These are phyloP conservation scores for Bimastos eiseni DNA, from an alignment of 2,888 invertebrate species.

Conservation along the genomic window DNA sequence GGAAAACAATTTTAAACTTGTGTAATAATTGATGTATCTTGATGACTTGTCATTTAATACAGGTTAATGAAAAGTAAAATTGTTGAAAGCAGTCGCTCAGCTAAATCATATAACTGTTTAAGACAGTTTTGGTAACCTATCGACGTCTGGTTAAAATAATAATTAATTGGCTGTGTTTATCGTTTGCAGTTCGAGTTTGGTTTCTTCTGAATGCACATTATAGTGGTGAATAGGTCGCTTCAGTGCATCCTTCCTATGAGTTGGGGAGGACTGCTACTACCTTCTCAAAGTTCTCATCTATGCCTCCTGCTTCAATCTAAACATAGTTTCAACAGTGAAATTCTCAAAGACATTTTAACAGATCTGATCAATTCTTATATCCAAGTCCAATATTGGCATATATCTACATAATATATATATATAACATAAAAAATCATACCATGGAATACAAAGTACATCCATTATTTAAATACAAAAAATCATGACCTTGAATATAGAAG, in stretches of 20 bases:
- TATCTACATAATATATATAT: too few species aligned
- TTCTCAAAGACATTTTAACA: neutral
- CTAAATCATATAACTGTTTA: neutral
- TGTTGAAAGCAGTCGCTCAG: constrained; percentile 13
- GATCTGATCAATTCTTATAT: neutral
- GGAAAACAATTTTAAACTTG: neutral
- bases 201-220: neutral
- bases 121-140: neutral
- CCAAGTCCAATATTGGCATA: neutral
- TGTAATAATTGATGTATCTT: neutral
- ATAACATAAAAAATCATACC: too few species aligned
- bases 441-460: too few species aligned
- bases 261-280: constrained; percentile 44
- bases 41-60: neutral
- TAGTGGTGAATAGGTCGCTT: neutral
- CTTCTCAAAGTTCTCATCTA: constrained; percentile 78
- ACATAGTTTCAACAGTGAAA: neutral
- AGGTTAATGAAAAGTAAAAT: constrained; percentile 13
- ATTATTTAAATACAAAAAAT: too few species aligned
- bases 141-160: neutral
- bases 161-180: neutral
- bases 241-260: neutral
- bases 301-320: constrained; percentile 77
- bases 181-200: constrained; percentile 13
- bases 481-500: too few species aligned